These are phyloP conservation scores for Osmerus eperlanus DNA, from an alignment of 2,113 vertebrate genomes.

Conservation along the genomic window DNA sequence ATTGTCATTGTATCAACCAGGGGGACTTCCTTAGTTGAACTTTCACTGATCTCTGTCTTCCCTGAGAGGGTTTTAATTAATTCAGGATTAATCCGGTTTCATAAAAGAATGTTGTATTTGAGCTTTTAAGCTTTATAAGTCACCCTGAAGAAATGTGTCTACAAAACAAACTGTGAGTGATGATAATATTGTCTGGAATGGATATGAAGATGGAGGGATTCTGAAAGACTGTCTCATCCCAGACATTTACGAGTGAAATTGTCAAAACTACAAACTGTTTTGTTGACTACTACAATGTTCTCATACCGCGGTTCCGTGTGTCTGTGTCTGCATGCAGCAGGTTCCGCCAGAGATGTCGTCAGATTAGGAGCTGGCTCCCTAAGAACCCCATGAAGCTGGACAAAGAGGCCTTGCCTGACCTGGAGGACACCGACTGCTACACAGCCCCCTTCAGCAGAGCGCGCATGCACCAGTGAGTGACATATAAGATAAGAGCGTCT, in stretches of 20 bases:
- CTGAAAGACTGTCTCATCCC: neutral
- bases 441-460: constrained; percentile 95
- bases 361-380: constrained; percentile 92
- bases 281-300: neutral
- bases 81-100: constrained; percentile 1
- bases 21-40: constrained; percentile 8
- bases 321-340: constrained; percentile 58
- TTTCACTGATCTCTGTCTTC: neutral
- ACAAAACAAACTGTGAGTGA: neutral
- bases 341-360: constrained; percentile 84
- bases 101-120: constrained; percentile 8
- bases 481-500: too few species aligned
- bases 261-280: neutral
- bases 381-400: constrained; percentile 98
- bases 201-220: neutral
- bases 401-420: constrained; percentile 91
- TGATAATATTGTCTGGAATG: neutral
- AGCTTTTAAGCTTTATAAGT: constrained; percentile 12
- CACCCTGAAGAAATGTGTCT: neutral
- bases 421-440: constrained; percentile 94
- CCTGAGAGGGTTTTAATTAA: neutral
- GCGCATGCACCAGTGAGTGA: constrained; percentile 92
- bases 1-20: neutral
- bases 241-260: too few species aligned
- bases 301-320: neutral